Conservation (phyloP, 2,888 invertebrate genomes). For the Acronicta alni region DNA sequence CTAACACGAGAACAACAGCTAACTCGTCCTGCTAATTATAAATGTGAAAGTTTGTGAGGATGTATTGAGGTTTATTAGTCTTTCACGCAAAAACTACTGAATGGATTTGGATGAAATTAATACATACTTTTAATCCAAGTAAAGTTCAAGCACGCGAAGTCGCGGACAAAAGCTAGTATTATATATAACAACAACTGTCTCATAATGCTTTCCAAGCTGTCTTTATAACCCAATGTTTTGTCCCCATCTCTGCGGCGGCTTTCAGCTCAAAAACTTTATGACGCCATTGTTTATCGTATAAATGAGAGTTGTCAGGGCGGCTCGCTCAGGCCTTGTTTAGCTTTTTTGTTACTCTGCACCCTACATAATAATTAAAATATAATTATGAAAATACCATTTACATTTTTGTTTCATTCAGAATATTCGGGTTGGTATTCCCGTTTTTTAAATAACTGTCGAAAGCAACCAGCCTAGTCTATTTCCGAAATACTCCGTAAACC, state of each 20-base stretch:
- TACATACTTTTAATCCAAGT: too few relatives aligned
- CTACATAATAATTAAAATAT: constrained; percentile 41
- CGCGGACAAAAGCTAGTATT: neutral
- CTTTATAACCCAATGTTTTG: constrained; percentile 25
- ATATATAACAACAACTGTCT: constrained; percentile 17
- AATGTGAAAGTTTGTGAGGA: too few relatives aligned
- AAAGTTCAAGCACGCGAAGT: too few relatives aligned
- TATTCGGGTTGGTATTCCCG: neutral
- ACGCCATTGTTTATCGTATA: constrained; percentile 46
- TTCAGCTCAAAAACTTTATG: constrained; percentile 52
- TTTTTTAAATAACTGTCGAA: neutral
- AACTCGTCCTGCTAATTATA: too few relatives aligned
- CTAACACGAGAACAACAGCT: too few relatives aligned
- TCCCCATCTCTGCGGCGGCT: constrained; percentile 26
- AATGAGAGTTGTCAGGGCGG: constrained; percentile 33
- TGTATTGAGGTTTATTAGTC: too few relatives aligned
- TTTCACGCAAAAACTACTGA: too few relatives aligned
- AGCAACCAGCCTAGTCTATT: neutral
- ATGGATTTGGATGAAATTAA: too few relatives aligned
- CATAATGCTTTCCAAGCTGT: constrained; percentile 18
- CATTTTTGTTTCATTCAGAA: constrained; percentile 4
- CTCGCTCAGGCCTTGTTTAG: constrained; percentile 16
- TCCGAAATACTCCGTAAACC: neutral
- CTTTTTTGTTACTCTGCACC: constrained; percentile 34
- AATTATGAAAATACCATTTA: constrained; percentile 24